Evolutionary conservation across 2,888 invertebrate species (phyloP), one percentile per base, ranked within the genome.

Genomic region (Cryptocephalus moraei): DNA sequence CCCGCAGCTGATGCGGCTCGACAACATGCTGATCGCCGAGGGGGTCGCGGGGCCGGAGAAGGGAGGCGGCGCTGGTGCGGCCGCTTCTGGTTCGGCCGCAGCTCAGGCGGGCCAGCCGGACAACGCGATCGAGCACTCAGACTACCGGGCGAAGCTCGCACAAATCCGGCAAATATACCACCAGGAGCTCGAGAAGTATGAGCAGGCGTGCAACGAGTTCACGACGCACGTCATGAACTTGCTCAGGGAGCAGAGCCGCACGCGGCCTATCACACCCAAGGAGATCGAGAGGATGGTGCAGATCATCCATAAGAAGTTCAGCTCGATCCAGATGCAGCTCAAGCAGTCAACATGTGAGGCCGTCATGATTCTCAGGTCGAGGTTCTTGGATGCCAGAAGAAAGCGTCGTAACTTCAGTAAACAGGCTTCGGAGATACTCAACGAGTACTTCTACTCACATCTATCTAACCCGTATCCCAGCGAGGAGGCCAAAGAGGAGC

Each of bases 131-230:
- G 99, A 99, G 75, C 97, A 99, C 75, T 95, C 97, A 51, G 99
- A 99, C 74, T 99, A 99, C 77, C 84, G 97, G 63, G 95, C 95
- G 62, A 99, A 99, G 74, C 79, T 99, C 64, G 91, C 94, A 10
- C 97, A 99, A 76, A 99, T 99, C 70, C 81, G 99, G 52, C 92
- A 93, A 75, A 97, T 99, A 64, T 99, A 99, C 75, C 96, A 97
- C 73, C 51, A 53, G 74, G 99, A 99, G 74, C 74, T 99, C 66
- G 95, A 96, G 74, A 99, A 99, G 79, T 99, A 99, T 69, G 96
- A 99, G 76, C 96, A 97, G 80, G 97, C 97, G n/a, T 99, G 99
- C 77, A 94, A 93, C 73, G 97, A 99, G 77, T 99, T 99, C 74
- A 99, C 99, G 49, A 97, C 96, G n/a, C 99, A 99, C 75, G 99